Evolutionary conservation across 2,888 invertebrate genomes (phyloP).

Genomic region (Drosophila nigritarsus): DNA sequence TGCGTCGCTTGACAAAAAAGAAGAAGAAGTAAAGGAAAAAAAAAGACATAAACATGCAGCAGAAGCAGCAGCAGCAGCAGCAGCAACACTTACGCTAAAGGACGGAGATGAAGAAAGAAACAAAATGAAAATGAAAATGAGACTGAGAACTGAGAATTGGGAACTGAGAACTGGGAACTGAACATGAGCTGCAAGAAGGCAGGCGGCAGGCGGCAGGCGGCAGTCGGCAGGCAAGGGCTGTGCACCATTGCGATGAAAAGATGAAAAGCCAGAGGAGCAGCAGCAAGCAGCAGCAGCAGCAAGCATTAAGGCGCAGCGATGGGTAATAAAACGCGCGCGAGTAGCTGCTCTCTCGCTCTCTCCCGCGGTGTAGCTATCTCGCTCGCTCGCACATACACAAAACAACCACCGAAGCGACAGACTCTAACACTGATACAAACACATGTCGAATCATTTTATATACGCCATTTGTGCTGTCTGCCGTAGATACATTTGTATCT

Average conservation of each 20-base stretch:
- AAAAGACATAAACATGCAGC: slow-evolving; percentile 72
- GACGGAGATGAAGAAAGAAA: slow-evolving; percentile 43
- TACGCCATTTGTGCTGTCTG: slow-evolving; percentile 77
- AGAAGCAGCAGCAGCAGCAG: slow-evolving; percentile 4
- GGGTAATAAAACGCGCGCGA: slow-evolving; percentile 70
- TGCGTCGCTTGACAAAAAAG: slow-evolving; percentile 38
- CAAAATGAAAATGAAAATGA: slow-evolving; percentile 53
- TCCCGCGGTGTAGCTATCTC: neutral
- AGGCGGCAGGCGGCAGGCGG: neutral
- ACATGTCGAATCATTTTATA: slow-evolving; percentile 81
- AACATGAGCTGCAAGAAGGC: slow-evolving; percentile 28
- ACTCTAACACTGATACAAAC: slow-evolving; percentile 27
- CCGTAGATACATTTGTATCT: slow-evolving; percentile 80
- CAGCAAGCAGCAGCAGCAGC: slow-evolving; percentile 26
- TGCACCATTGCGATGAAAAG: slow-evolving; percentile 57
- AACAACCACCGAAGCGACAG: slow-evolving; percentile 66
- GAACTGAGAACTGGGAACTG: neutral
- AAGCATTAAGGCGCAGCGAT: slow-evolving; percentile 49
- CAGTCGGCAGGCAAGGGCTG: slow-evolving; percentile 4
- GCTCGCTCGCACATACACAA: slow-evolving; percentile 26
- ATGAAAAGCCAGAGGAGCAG: slow-evolving; percentile 77
- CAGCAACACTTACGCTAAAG: slow-evolving; percentile 57
- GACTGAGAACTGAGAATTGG: slow-evolving; percentile 8
- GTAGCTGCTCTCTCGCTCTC: slow-evolving; percentile 16
- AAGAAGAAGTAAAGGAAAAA: slow-evolving; percentile 16